These are phyloP conservation scores for Neomicropteryx cornuta DNA, from an alignment of 1,140 invertebrate species.

Conservation along the genomic window DNA sequence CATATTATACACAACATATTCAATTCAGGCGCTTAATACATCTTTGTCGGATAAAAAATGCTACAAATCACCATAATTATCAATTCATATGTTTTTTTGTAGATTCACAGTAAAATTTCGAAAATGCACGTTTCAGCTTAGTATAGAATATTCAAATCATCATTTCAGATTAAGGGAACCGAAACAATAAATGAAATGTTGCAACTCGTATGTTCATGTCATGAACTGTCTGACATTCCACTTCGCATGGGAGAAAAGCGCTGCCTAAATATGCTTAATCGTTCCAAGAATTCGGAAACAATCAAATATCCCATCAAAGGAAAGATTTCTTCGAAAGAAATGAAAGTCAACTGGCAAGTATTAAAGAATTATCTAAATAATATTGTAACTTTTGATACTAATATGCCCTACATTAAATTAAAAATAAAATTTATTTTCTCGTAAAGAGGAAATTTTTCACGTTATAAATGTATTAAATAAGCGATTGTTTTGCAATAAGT, in stretches of 20 bases:
- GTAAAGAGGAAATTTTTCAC: neutral
- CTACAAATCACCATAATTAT: neutral
- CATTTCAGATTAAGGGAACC: conserved; percentile 32
- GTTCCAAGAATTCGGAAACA: conserved; percentile 25
- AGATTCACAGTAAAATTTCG: conserved; percentile 2
- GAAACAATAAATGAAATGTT: conserved; percentile 34
- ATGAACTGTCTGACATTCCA: conserved; percentile 49
- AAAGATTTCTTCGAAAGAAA: conserved; percentile 47
- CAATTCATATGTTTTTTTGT: neutral
- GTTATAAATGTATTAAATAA: neutral
- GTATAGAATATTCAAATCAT: conserved; percentile 6
- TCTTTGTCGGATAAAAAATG: neutral
- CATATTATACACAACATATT: neutral
- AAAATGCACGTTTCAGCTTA: conserved; percentile 1
- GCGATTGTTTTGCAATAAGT: neutral
- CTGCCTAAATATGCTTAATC: conserved; percentile 49
- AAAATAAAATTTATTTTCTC: neutral
- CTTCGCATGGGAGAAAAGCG: conserved; percentile 48
- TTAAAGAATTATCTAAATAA: neutral
- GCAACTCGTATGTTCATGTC: conserved; percentile 39
- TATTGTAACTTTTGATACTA: neutral
- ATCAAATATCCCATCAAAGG: conserved; percentile 51
- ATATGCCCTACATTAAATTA: neutral
- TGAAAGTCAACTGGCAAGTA: conserved; percentile 55
- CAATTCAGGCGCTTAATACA: neutral